phyloP scores from a whole-genome alignment of 2,888 invertebrate species.

The Cataglyphis albicans region DNA sequence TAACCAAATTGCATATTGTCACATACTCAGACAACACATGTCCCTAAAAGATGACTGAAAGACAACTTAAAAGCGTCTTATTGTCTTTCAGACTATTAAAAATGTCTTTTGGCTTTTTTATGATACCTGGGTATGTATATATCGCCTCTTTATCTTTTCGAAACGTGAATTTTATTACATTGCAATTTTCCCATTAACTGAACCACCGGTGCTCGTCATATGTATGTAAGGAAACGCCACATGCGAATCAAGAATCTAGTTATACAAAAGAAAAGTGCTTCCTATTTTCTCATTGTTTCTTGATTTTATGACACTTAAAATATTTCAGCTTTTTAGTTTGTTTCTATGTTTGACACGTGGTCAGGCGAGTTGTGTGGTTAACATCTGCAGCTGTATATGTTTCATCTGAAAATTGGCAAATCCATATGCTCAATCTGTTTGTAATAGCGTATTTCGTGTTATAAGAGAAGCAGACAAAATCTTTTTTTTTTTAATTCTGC shows the following conservation, averaged over 20 bases:
- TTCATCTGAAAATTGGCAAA: conserved; percentile 12
- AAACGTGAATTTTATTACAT: background rate
- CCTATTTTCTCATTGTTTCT: background rate
- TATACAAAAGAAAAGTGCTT: background rate
- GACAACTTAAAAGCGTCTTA: too few species aligned
- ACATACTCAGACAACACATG: too few species aligned
- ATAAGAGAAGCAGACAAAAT: background rate
- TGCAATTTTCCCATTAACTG: background rate
- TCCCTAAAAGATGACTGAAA: too few species aligned
- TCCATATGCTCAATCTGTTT: conserved; percentile 19
- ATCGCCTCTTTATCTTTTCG: background rate
- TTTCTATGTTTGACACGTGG: background rate
- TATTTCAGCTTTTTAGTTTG: background rate
- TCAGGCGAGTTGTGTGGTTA: conserved; percentile 33
- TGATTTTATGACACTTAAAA: conserved; percentile 53
- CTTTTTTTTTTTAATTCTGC: background rate
- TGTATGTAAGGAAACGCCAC: background rate
- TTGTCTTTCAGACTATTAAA: too few species aligned
- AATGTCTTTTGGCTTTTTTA: too few species aligned
- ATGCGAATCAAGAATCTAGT: background rate
- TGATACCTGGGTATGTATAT: background rate
- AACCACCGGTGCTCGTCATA: background rate
- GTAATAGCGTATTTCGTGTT: background rate
- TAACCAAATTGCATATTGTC: conserved; percentile 10
- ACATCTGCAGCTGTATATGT: conserved; percentile 58